Base-by-base conservation (phyloP, 1,140 invertebrate genomes). In the Pseudomyrmex sp. region DNA sequence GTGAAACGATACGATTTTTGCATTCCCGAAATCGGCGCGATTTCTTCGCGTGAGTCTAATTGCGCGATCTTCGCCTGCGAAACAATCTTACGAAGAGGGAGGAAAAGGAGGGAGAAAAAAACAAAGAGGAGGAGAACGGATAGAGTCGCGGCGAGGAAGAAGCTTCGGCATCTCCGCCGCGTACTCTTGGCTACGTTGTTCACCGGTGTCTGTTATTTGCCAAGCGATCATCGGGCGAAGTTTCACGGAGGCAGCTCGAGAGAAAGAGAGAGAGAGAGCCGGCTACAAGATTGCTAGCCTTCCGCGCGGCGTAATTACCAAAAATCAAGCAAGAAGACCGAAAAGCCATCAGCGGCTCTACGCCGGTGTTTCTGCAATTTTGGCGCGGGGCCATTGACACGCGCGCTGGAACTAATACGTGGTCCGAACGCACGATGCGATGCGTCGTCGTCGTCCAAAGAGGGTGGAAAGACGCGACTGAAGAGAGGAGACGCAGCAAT, bases 321-420 rank as follows among this genome's bases (percentile, higher is more conserved):
- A 91, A 89, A 91, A 91, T 91, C 80, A 86, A 91, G 88, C 90
- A 91, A 91, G 87, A 91, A 52, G 83, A 91, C 70, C 83, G 86
- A 88, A 90, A 91, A 89, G 90, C 90, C 89, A 91, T 91, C 90
- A 90, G 83, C 82, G 79, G 77, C 87, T 85, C 54, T 18, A 87
- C 83, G 89, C 84, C 86, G 77, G 63, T 86, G 86, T 90, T 90
- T 91, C 85, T 90, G 88, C 82, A 90, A 91, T 91, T 91, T 91
- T 90, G 88, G 85, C 86, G 82, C 69, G 88, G 82, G 89, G 85
- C 87, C 89, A 90, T 89, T 90, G 90, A 90, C 90, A 88, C 83
- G 69, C 69, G 20, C 46, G n/a, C 58, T 72, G 65, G 68, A 58
- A 63, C 76, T 61, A 70, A 84, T 72, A 72, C 12, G 20, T 18